Conservation (phyloP, 2,113 vertebrate species). For the Verasper variegatus region DNA sequence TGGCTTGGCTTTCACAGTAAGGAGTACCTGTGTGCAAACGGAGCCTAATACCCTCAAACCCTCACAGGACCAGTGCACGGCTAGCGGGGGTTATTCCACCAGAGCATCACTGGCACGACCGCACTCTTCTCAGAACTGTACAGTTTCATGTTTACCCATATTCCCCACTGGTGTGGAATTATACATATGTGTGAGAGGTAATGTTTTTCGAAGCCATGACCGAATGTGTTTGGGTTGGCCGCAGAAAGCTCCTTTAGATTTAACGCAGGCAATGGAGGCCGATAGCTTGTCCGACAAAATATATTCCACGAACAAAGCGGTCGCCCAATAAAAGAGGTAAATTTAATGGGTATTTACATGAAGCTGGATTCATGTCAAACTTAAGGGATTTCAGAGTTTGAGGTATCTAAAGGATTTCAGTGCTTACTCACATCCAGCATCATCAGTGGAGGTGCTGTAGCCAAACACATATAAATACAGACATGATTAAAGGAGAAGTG, state of each 20-base stretch:
- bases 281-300: constrained; percentile 79
- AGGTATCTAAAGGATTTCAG: constrained; percentile 10
- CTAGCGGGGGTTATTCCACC: constrained; percentile 53
- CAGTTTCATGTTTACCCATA: constrained; percentile 95
- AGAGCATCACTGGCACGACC: constrained; percentile 51
- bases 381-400: constrained; percentile 34
- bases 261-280: constrained; percentile 87
- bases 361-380: constrained; percentile 55
- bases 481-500: constrained; percentile 2
- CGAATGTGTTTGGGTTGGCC: constrained; percentile 98
- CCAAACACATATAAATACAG: background rate
- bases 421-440: constrained; percentile 3
- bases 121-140: constrained; percentile 87
- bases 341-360: constrained; percentile 72
- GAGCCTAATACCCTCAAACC: constrained; percentile 28
- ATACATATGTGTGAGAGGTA: constrained; percentile 94
- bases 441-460: background rate
- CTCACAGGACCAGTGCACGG: constrained; percentile 18
- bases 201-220: constrained; percentile 95
- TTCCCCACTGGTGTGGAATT: constrained; percentile 93
- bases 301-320: constrained; percentile 60
- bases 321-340: constrained; percentile 57
- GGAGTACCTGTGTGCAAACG: constrained; percentile 53
- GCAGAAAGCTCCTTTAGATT: constrained; percentile 87
- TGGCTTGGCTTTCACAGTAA: constrained; percentile 43